A percentile compares a stretch with the other conserved stretches of the same genome.
Conservation (phyloP, 2,113 vertebrate genomes). For the Brachypodius melanocephalos region DNA sequence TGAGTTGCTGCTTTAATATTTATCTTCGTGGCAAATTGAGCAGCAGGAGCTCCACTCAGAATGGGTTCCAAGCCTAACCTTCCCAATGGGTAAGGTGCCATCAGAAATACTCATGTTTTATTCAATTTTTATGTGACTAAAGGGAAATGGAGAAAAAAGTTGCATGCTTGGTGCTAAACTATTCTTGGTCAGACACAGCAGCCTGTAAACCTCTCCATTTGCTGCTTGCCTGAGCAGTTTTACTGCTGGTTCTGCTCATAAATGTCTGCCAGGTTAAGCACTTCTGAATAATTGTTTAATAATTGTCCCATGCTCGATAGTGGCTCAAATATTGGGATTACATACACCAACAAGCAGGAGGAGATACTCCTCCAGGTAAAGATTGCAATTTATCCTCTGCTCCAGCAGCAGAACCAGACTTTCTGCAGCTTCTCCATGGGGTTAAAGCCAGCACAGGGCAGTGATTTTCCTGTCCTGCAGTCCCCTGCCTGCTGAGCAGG, state of each 20-base stretch:
- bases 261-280: not conserved
- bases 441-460: not conserved
- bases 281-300: not conserved
- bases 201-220: not conserved
- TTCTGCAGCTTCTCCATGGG: not conserved
- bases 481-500: not conserved
- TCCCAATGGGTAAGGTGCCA: not conserved
- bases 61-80: not conserved
- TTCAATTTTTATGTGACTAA: not conserved
- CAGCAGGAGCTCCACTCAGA: not conserved
- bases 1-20: not conserved
- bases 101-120: not conserved
- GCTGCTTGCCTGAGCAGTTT: not conserved
- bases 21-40: not conserved
- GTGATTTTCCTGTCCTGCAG: not conserved
- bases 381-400: not conserved
- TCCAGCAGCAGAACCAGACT: not conserved
- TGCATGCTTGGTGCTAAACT: not conserved
- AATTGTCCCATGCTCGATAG: not conserved
- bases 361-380: not conserved
- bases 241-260: not conserved
- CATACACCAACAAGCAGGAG: accelerated
- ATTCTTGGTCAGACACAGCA: not conserved
- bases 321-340: not conserved
- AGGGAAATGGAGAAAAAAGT: not conserved